Conservation (phyloP, 2,888 invertebrate species). For the Tridacna crocea region DNA sequence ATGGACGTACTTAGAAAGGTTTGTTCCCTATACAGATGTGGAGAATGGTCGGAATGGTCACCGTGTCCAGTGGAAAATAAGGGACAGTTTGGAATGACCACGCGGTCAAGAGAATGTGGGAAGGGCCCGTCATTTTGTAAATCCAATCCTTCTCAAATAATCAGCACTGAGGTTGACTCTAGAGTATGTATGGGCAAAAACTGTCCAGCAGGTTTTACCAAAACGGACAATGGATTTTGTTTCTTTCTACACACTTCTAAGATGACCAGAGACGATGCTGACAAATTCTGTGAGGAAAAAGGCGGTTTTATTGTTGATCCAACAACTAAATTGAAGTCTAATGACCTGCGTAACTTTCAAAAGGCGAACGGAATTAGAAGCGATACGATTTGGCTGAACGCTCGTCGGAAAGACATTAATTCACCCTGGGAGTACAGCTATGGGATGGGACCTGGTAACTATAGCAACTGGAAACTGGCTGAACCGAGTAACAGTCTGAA, state of each 20-base stretch:
- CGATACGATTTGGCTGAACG: background rate
- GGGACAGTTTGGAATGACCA: conserved; percentile 10
- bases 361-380: background rate
- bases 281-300: background rate
- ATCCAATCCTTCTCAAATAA: background rate
- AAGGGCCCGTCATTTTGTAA: conserved; percentile 1
- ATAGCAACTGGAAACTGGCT: background rate
- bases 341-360: background rate
- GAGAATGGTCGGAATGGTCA: conserved; percentile 18
- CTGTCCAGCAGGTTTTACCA: background rate
- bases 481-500: background rate
- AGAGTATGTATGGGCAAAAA: background rate
- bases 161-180: background rate
- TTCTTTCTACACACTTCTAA: background rate
- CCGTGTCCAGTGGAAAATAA: background rate
- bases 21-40: background rate
- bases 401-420: background rate
- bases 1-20: background rate
- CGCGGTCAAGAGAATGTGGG: conserved; percentile 26
- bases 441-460: background rate
- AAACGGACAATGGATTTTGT: conserved; percentile 7
- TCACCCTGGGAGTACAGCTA: conserved; percentile 15
- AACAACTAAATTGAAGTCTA: background rate
- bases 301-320: background rate
- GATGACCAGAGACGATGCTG: background rate